Evolutionary conservation across 92 coral and sea anemone genomes (phyloP), one percentile per base, ranked within the genome.

Genomic region (Zoanthus sociatus): DNA sequence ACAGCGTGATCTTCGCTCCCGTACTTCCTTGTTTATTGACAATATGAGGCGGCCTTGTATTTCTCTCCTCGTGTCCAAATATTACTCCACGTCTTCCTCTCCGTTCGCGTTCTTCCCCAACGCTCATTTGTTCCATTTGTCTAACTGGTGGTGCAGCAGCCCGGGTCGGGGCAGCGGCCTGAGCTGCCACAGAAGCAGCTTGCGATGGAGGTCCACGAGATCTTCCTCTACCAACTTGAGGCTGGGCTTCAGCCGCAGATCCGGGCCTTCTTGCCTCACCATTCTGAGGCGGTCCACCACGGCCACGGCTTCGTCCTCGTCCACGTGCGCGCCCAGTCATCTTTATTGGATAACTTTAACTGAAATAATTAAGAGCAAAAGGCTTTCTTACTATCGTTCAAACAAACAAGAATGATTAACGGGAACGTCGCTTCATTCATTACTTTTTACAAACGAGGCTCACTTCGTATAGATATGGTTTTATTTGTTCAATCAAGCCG

Each of bases 271-370:
- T 82, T 16, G 98, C 95, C 0, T 87, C 92, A 8, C 73, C 92
- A 10, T 75, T 91, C n/a, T 82, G 82, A 11, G 77, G 91, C 6
- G 88, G 91, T 6, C 78, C 94, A 4, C 92, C 84, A 31, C 99
- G 90, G 9, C 99, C 99, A 13, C 99, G 94, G 6, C 99, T 98
- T 7, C 99, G 83, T 26, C 94, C 86, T 76, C 98, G 21, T 51
- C 98, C 99, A 73, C 99, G 84, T 18, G 99, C 99, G 16, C 99
- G 88, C 55, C 99, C 99, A n/a, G 99, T 97, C 99, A 97, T 96
- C 48, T 61, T 71, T 63, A 16, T 83, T 42, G 73, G 14, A 76
- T 21, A 9, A 55, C 30, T 73, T 74, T 58, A 14, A 64, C 61
- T 77, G 53, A 77, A 86, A 77, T 17, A 32, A 50, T 51, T 26